Percentiles rank a stretch among this genome's conserved stretches.
phyloP scores from a whole-genome alignment of 2,888 invertebrate genomes.

The Parasteatoda lunata region DNA sequence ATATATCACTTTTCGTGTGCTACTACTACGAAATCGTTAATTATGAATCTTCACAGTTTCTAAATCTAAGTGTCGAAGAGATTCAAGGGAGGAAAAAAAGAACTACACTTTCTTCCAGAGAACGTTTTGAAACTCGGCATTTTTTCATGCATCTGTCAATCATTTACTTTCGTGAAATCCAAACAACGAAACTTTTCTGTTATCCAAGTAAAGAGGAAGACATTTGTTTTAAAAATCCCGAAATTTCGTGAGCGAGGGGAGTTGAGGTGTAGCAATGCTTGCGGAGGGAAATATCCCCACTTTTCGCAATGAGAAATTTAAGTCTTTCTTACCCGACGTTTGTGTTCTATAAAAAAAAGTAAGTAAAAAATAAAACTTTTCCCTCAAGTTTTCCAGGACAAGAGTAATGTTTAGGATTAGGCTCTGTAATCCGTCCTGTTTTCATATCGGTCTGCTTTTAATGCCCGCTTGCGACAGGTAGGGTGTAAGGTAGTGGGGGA shows the following conservation, averaged over 20 bases:
- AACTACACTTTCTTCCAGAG: no score
- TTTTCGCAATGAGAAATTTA: constrained; percentile 60
- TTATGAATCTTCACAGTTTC: no score
- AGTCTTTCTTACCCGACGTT: constrained; percentile 38
- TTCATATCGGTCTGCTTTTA: constrained; percentile 57
- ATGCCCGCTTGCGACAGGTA: constrained; percentile 39
- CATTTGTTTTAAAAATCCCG: constrained; percentile 36
- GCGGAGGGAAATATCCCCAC: constrained; percentile 28
- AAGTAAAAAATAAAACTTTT: constrained; percentile 52
- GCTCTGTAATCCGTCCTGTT: constrained; percentile 62
- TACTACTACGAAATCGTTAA: no score
- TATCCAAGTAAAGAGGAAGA: constrained; percentile 20
- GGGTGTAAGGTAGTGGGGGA: constrained; percentile 10
- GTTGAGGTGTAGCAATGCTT: background rate
- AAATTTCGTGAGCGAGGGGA: constrained; percentile 8
- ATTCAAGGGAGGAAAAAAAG: no score
- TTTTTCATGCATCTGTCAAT: no score
- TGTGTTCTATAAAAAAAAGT: constrained; percentile 1
- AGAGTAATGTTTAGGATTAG: constrained; percentile 66
- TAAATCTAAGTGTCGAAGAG: no score
- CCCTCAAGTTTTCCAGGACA: constrained; percentile 14
- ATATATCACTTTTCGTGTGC: no score
- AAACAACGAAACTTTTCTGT: background rate
- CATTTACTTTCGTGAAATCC: no score
- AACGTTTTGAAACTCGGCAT: no score